Base-by-base conservation (phyloP, 2,888 invertebrate species). In the Sthenelais limicola region DNA sequence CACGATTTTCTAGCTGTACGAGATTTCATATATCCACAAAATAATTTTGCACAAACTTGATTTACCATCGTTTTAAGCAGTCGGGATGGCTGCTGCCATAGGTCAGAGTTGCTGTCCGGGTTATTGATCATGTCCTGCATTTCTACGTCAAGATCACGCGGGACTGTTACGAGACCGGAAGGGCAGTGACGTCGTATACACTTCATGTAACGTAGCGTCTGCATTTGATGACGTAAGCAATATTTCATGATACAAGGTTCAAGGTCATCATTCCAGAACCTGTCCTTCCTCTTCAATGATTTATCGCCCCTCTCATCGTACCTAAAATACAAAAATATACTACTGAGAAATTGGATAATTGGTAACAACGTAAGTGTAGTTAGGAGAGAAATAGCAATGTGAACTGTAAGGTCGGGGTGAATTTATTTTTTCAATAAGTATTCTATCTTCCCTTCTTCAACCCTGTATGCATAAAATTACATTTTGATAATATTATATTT, bases 231-330 rank as follows among this genome's bases (percentile, higher is more conserved):
- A 21, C 32, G 54, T 26, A 49, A 35, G 47, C 73, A 73, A 51
- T 71, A 73, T 49, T 71, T 71, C 71, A 62, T 51, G 38, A 73
- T 70, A 38, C 73, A 73, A 5, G 71, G 70, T 24, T 51, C 49
- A 2, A 71, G 24, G 52, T 73, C 73, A 52, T 73, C 73, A n/a
- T 68, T 68, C 73, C 73, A 73, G 51, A 71, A 73, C 7, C 73
- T 48, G 15, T 51, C 15, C 24, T 48, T 47, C 5, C 68, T 62
- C 43, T 24, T 51, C 51, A 15, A 43, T 9, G 43, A 43, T 12
- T 43, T 15, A 9, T 12, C 43, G 9, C 43, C 15, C 15, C 15
- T 15, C 43, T 43, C 43, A 9, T 43, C 43, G 12, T 43, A 9
- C 43, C 12, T 12, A 43, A 15, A 43, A 43, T 9, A 43, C 15